A percentile compares a stretch with the other conserved stretches of the same genome.
Evolutionary conservation across 2,888 invertebrate genomes (phyloP).

Genomic region (Chalcis sispes): DNA sequence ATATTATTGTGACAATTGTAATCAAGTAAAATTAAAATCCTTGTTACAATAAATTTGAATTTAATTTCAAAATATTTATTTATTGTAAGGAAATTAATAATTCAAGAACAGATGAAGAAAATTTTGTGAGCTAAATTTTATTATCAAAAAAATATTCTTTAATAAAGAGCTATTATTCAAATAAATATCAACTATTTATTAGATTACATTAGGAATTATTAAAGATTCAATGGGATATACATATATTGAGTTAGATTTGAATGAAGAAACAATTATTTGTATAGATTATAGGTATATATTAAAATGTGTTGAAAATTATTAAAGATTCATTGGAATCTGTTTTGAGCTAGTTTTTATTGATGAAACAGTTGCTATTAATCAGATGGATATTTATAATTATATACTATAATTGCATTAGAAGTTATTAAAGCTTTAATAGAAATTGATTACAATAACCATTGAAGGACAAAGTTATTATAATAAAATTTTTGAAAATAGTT

Average conservation of each 20-base stretch:
- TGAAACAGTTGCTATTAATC: background rate
- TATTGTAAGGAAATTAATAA: too few relatives aligned
- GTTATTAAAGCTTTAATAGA: too few relatives aligned
- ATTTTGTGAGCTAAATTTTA: slow-evolving; percentile 45
- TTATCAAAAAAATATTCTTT: background rate
- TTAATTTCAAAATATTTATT: slow-evolving; percentile 1
- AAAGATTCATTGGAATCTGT: slow-evolving; percentile 8
- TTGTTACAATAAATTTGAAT: too few relatives aligned
- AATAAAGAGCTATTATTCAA: background rate
- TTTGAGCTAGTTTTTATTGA: slow-evolving; percentile 23
- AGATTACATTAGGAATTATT: background rate
- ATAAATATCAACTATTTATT: background rate
- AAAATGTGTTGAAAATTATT: background rate
- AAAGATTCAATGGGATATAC: slow-evolving; percentile 13
- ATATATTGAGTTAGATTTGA: background rate
- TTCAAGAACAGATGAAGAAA: slow-evolving; percentile 34
- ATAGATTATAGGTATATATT: too few relatives aligned
- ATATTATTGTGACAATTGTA: too few relatives aligned
- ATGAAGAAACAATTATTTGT: too few relatives aligned
- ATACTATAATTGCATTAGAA: too few relatives aligned
- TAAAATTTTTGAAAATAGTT: too few relatives aligned
- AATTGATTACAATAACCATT: too few relatives aligned
- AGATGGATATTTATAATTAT: too few relatives aligned
- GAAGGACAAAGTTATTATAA: too few relatives aligned
- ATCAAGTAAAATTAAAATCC: background rate